Evolutionary conservation across 2,888 invertebrate species (phyloP).

Genomic region (Nebria brevicollis): DNA sequence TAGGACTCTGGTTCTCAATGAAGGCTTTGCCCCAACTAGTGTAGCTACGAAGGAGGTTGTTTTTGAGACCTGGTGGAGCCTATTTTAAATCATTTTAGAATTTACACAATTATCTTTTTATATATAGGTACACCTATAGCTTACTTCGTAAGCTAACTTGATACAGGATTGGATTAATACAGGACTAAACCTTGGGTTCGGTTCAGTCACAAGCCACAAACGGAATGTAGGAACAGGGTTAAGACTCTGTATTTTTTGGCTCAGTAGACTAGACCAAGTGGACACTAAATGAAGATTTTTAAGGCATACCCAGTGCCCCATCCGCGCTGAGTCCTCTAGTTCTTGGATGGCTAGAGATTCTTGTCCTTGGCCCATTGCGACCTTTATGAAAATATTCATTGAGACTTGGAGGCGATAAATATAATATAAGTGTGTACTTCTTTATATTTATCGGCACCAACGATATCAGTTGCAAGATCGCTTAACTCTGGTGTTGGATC

Average conservation of each 20-base stretch:
- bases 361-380: conserved; percentile 86
- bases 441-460: conserved; percentile 65
- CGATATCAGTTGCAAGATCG: conserved; percentile 68
- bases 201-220: conserved; percentile 89
- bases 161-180: conserved; percentile 80
- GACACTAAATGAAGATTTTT: conserved; percentile 85
- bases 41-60: conserved; percentile 80
- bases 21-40: conserved; percentile 72
- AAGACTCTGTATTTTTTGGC: conserved; percentile 70
- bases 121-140: neutral
- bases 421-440: conserved; percentile 63
- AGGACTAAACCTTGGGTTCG: conserved; percentile 78
- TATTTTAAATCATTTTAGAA: conserved; percentile 61
- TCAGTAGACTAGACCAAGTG: conserved; percentile 74
- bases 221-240: conserved; percentile 69
- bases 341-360: conserved; percentile 71
- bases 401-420: neutral
- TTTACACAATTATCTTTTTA: conserved; percentile 55
- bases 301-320: conserved; percentile 81
- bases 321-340: conserved; percentile 68
- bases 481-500: conserved; percentile 89
- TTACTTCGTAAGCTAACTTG: conserved; percentile 79
- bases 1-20: conserved; percentile 56
- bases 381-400: conserved; percentile 61
- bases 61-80: conserved; percentile 88